Conservation (phyloP, 1,140 invertebrate genomes). For the Solenopsis invicta region DNA sequence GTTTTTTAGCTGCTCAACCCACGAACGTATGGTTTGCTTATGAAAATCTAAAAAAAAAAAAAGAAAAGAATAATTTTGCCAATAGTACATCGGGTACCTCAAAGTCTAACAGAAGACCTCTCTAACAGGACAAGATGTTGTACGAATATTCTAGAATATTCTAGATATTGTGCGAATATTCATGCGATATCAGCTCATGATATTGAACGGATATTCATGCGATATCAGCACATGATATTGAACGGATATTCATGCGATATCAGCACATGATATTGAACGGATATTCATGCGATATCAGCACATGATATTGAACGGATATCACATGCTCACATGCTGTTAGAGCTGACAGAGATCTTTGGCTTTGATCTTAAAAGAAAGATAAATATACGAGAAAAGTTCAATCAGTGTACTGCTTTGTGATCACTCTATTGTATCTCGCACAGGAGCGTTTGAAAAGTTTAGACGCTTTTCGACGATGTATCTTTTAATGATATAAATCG, state of each 20-base stretch:
- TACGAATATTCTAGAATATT: too few relatives aligned
- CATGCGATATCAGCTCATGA: too few relatives aligned
- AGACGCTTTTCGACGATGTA: conserved; percentile 20
- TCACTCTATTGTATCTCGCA: conserved; percentile 19
- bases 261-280: too few relatives aligned
- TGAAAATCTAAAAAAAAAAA: neutral
- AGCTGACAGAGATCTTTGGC: too few relatives aligned
- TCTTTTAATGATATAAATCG: conserved; percentile 12
- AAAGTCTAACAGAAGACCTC: neutral
- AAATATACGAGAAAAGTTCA: neutral
- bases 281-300: too few relatives aligned
- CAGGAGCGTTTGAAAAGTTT: neutral
- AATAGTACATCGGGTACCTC: neutral
- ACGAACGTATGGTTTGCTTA: neutral
- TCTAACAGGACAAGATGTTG: too few relatives aligned
- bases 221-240: too few relatives aligned
- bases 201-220: too few relatives aligned
- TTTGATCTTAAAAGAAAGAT: neutral
- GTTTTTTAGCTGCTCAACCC: neutral
- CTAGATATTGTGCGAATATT: too few relatives aligned
- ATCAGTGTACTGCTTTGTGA: neutral
- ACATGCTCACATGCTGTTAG: too few relatives aligned
- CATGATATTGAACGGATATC: too few relatives aligned
- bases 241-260: too few relatives aligned
- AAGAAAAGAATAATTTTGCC: neutral